Base-by-base conservation (phyloP, 2,888 invertebrate genomes). In the Gastrophysa polygoni region DNA sequence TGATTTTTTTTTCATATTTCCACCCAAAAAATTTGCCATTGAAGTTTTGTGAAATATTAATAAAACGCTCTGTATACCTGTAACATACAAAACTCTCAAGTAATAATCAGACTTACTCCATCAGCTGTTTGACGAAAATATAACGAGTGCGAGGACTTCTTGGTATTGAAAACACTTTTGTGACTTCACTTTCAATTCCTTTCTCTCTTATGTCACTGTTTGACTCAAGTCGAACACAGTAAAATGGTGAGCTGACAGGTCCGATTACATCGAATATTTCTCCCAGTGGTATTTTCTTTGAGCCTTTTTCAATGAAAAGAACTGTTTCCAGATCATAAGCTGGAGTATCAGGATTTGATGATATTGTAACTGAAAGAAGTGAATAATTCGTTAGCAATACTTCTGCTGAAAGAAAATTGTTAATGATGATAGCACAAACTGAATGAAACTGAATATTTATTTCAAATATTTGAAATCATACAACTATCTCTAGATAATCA, bases 201-300 rank as follows among this genome's bases (percentile, higher is more conserved):
- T 87, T 87, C 47, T 87, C 85, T 49, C 85, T 79, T 55, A 94
- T 92, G 76, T 97, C 93, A 56, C 91, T 87, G 10, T 80, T 78
- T 0, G 87, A 89, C 82, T 96, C 96, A 81, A 97, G 97, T 2
- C 96, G 86, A n/a, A 98, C 87, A 70, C 92, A 91, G 81, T 98
- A 98, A 70, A 91, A 86, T 0, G 98, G 97, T 71, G 90, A 88
- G 0, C 86, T 84, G 0, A 97, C 92, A 80, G 85, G 92, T 11
- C 98, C 97, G 78, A 97, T 90, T 0, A 96, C 94, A 83, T 98
- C 98, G 80, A 93, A 95, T 51, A 97, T 88, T 78, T 89, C 87
- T 6, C 93, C 93, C 3, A 95, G 81, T 8, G 91, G 85, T 70
- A 87, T 86, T 64, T 89, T 87, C 2, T 93, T 92, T 71, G 89